Conservation (phyloP, 2,113 vertebrate genomes). For the Indicator indicator region DNA sequence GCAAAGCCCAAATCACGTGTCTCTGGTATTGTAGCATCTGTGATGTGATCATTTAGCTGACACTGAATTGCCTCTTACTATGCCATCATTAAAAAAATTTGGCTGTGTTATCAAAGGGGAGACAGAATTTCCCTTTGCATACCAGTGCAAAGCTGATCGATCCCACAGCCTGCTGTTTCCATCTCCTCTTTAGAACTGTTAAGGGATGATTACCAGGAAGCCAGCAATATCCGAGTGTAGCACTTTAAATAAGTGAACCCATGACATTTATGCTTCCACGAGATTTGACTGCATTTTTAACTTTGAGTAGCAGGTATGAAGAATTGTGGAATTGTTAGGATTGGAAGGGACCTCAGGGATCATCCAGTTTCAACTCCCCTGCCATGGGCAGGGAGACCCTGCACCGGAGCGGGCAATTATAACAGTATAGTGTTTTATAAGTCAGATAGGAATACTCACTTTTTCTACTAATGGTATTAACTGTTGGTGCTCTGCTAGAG, state of each 20-base stretch:
- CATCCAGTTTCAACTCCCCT: too few relatives aligned
- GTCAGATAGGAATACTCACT: constrained; percentile 72
- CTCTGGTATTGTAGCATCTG: not conserved
- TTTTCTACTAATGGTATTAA: constrained; percentile 97
- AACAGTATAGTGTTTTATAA: not conserved
- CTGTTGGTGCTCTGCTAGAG: constrained; percentile 95
- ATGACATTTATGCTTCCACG: not conserved
- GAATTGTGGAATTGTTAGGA: not conserved
- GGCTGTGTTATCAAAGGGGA: not conserved
- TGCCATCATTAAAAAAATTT: not conserved
- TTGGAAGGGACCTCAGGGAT: too few relatives aligned
- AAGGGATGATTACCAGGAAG: not conserved
- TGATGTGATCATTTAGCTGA: accelerated
- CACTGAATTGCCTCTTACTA: not conserved
- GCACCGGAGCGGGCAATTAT: too few relatives aligned
- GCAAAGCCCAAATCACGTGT: not conserved
- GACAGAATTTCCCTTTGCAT: not conserved
- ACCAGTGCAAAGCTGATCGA: not conserved
- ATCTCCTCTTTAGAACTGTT: not conserved
- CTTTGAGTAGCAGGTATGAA: not conserved
- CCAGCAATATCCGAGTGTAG: not conserved
- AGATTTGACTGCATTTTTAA: not conserved
- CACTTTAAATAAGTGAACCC: not conserved
- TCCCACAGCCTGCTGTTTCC: not conserved
- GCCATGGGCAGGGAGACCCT: too few relatives aligned